These are phyloP conservation scores for Salarias fasciatus DNA, from an alignment of 2,797 vertebrate genomes.

Conservation along the genomic window DNA sequence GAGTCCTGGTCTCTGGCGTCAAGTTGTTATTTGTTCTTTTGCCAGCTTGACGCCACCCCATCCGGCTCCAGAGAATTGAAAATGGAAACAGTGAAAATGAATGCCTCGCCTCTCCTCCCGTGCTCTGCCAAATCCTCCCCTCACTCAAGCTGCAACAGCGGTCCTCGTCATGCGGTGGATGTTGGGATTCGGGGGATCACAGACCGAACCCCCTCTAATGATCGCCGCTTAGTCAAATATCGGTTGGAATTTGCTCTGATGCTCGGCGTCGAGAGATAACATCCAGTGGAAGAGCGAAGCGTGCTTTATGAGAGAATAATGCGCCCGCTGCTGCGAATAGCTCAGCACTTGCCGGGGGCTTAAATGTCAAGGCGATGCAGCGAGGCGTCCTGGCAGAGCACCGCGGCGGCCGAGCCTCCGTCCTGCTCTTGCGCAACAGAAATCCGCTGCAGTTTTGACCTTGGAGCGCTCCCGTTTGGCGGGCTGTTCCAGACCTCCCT, in stretches of 20 bases:
- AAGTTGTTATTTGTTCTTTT: slow-evolving; percentile 75
- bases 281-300: slow-evolving; percentile 22
- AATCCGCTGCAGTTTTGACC: slow-evolving; percentile 60
- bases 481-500: slow-evolving; percentile 55
- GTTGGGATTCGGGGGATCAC: slow-evolving; percentile 39
- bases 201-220: slow-evolving; percentile 17
- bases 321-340: slow-evolving; percentile 14
- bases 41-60: slow-evolving; percentile 71
- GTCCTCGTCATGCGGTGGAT: slow-evolving; percentile 29
- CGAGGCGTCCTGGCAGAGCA: slow-evolving; percentile 23
- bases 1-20: slow-evolving; percentile 60
- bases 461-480: slow-evolving; percentile 56
- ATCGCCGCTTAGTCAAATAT: slow-evolving; percentile 32
- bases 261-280: slow-evolving; percentile 33
- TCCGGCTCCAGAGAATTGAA: slow-evolving; percentile 65
- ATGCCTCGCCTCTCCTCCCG: slow-evolving; percentile 35
- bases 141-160: slow-evolving; percentile 31
- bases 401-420: slow-evolving; percentile 31
- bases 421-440: slow-evolving; percentile 34
- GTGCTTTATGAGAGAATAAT: slow-evolving; percentile 34
- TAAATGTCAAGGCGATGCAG: slow-evolving; percentile 27
- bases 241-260: slow-evolving; percentile 27
- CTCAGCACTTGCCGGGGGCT: slow-evolving; percentile 10
- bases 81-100: slow-evolving; percentile 67
- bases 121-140: slow-evolving; percentile 20